Conservation (phyloP, 2,888 invertebrate genomes). For the Neuroscelio doddi region DNA sequence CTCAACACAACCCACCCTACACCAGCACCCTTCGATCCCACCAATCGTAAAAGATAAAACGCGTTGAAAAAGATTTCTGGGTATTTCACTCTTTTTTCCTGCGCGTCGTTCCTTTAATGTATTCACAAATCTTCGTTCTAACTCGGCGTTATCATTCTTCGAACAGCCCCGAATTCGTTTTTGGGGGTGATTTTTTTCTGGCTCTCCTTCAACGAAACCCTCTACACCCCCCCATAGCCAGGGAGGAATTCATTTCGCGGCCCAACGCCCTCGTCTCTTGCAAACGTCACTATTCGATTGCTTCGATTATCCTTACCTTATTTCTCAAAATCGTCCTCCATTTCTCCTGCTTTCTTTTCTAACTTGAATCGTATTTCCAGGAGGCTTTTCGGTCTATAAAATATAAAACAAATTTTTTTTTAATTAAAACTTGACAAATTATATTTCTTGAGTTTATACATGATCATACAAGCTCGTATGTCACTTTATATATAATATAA, state of each 20-base stretch:
- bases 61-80: slow-evolving; percentile 49
- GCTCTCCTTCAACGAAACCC: no score
- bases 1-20: no score
- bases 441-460: no score
- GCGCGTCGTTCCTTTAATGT: slow-evolving; percentile 64
- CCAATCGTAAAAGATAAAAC: slow-evolving; percentile 63
- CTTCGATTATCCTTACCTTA: slow-evolving; percentile 68
- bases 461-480: no score
- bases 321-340: slow-evolving; percentile 49
- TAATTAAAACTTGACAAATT: no score
- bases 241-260: slow-evolving; percentile 70
- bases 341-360: slow-evolving; percentile 15
- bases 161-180: slow-evolving; percentile 55
- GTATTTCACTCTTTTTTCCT: slow-evolving; percentile 48
- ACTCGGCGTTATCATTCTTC: slow-evolving; percentile 68
- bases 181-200: slow-evolving; percentile 46
- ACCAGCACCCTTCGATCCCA: slow-evolving; percentile 38
- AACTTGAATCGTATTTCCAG: slow-evolving; percentile 27
- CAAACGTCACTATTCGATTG: slow-evolving; percentile 64
- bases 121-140: slow-evolving; percentile 71
- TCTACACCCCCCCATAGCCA: slow-evolving; percentile 48
- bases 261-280: slow-evolving; percentile 67
- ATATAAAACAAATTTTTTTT: no score
- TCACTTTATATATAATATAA: no score
- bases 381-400: no score